phyloP scores from a whole-genome alignment of 2,797 vertebrate genomes.

The Lateolabrax maculatus region DNA sequence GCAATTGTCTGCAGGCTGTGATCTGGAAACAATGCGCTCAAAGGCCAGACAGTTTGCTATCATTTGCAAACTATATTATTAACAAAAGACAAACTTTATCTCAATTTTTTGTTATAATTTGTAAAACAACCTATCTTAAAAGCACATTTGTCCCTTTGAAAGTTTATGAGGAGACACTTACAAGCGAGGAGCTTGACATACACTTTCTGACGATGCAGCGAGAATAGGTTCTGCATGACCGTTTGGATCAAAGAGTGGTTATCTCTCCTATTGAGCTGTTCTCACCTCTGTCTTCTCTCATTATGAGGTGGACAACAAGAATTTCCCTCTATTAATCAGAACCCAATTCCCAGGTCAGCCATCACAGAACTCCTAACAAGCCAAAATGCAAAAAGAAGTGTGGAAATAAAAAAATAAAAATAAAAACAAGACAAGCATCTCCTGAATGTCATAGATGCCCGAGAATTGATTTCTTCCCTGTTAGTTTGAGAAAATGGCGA shows the following conservation, averaged over 20 bases:
- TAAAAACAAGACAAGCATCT: conserved; percentile 75
- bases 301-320: conserved; percentile 90
- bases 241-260: conserved; percentile 96
- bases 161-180: conserved; percentile 88
- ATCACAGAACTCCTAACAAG: conserved; percentile 87
- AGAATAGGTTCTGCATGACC: conserved; percentile 91
- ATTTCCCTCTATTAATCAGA: conserved; percentile 93
- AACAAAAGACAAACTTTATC: conserved; percentile 36
- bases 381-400: conserved; percentile 83
- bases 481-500: conserved; percentile 79
- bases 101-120: conserved; percentile 36
- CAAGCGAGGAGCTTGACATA: conserved; percentile 85
- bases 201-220: conserved; percentile 89
- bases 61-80: conserved; percentile 48
- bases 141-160: conserved; percentile 59
- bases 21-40: conserved; percentile 61
- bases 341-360: conserved; percentile 84
- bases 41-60: conserved; percentile 46
- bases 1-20: conserved; percentile 57
- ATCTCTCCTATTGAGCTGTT: conserved; percentile 97
- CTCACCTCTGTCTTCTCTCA: conserved; percentile 97
- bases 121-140: conserved; percentile 10
- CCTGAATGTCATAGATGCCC: conserved; percentile 77
- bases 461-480: conserved; percentile 84
- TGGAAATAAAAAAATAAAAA: conserved; percentile 50